Evolutionary conservation across 1,140 invertebrate genomes (phyloP), one percentile per base, ranked within the genome.

Genomic region (Stegodyphus dumicola): DNA sequence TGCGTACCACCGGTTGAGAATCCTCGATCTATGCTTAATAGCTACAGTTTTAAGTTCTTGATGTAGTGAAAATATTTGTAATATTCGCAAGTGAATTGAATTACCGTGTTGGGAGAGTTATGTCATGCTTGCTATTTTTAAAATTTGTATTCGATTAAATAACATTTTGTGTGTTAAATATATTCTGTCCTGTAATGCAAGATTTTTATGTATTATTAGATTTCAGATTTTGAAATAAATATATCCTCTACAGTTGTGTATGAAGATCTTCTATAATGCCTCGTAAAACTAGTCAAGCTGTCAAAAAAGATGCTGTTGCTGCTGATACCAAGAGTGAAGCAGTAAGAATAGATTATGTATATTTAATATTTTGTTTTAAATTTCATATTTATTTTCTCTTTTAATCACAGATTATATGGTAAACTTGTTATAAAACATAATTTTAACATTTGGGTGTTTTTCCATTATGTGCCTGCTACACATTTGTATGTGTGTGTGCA

Each of bases 241-340:
- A 33, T 33, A 33, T 33, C 33, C 33, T 60, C 10, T 33, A 33
- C 51, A 56, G 9, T 49, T 66, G 56, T 77, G 10, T 77, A 77
- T 77, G 76, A 77, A 77, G 76, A 77, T 13, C 13, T 66, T 6
- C 53, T 66, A 66, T 9, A 17, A 77, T 77, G 76, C 60, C 76
- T 66, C 56, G 60, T 48, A 65, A 51, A 67, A 66, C 60, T 51
- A 77, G 60, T 51, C 56, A 77, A 65, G 76, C 76, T 77, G 74
- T 54, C 18, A 66, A 65, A 51, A 77, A 77, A 66, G 76, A 77
- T 9, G 13, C 76, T 11, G 33, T 33, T 33, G 17, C 65, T 67
- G 17, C 65, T 7, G 65, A 67, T 7, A 7, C 18, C 18, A 54
- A 17, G 15, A 52, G n/a, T 65, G 76, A 77, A 77, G 64, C 48